phyloP scores from a whole-genome alignment of 2,888 invertebrate species.

The Ichneumoninae sp. region DNA sequence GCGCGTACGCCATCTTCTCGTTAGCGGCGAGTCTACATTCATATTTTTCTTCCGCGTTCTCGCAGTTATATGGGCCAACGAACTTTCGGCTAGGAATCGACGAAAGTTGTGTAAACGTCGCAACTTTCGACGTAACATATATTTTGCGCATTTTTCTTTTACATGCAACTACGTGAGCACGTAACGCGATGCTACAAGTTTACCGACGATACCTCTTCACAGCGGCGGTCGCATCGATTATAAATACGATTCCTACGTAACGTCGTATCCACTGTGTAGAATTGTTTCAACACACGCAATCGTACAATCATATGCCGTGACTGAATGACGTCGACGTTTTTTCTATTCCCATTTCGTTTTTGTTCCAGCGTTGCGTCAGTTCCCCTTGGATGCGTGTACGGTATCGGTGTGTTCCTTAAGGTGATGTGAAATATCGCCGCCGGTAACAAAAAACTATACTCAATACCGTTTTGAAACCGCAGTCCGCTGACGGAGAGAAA shows the following conservation, averaged over 20 bases:
- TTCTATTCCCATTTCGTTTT: background rate
- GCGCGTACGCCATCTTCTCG: background rate
- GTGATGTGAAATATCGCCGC: too few species aligned
- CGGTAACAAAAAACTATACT: too few species aligned
- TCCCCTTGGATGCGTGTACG: background rate
- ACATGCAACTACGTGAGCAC: slow-evolving; percentile 9
- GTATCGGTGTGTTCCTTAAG: too few species aligned
- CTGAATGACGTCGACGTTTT: background rate
- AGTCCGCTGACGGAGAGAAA: too few species aligned
- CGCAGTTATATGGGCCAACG: background rate
- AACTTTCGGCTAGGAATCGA: background rate
- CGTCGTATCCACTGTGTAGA: slow-evolving; percentile 9
- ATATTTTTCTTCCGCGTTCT: background rate
- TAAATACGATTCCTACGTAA: slow-evolving; percentile 24
- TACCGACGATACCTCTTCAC: background rate
- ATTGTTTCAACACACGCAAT: slow-evolving; percentile 4
- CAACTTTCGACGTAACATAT: background rate
- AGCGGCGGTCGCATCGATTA: slow-evolving; percentile 5
- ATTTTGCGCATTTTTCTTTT: background rate
- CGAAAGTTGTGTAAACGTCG: background rate
- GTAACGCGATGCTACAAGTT: slow-evolving; percentile 3
- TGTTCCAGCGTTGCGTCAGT: background rate
- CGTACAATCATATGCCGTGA: background rate
- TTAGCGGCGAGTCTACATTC: background rate
- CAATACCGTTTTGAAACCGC: too few species aligned